Evolutionary conservation across 1,140 invertebrate species (phyloP).

Genomic region (Bombus cullumanus): DNA sequence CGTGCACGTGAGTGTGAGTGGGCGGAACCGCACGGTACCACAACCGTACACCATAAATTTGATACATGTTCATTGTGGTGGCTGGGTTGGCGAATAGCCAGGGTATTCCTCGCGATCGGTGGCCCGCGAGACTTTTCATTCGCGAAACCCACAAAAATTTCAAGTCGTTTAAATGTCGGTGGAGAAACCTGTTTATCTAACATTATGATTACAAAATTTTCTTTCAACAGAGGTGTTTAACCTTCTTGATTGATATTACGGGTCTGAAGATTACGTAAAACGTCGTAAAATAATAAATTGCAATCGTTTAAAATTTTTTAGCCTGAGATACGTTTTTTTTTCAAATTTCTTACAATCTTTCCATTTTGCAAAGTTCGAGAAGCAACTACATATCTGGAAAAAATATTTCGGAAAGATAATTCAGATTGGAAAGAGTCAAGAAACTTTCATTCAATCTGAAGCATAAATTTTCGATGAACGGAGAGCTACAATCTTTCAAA

Average conservation of each 20-base stretch:
- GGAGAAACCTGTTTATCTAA: not conserved
- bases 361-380: no score
- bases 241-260: not conserved
- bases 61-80: conserved; percentile 72
- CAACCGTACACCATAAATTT: conserved; percentile 71
- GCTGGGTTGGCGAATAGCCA: conserved; percentile 46
- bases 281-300: no score
- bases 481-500: no score
- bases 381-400: no score
- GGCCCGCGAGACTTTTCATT: conserved; percentile 24
- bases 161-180: not conserved
- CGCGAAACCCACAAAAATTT: not conserved
- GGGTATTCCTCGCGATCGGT: conserved; percentile 49
- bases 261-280: no score
- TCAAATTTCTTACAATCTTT: no score
- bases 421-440: no score
- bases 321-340: no score
- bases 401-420: no score
- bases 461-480: no score
- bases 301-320: no score
- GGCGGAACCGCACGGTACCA: conserved; percentile 68
- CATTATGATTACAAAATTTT: not conserved
- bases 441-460: no score
- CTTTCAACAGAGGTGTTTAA: not conserved
- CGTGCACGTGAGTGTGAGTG: conserved; percentile 70